Evolutionary conservation across 2,888 invertebrate genomes (phyloP), one percentile per base, ranked within the genome.

Genomic region (Monochamus alternatus): DNA sequence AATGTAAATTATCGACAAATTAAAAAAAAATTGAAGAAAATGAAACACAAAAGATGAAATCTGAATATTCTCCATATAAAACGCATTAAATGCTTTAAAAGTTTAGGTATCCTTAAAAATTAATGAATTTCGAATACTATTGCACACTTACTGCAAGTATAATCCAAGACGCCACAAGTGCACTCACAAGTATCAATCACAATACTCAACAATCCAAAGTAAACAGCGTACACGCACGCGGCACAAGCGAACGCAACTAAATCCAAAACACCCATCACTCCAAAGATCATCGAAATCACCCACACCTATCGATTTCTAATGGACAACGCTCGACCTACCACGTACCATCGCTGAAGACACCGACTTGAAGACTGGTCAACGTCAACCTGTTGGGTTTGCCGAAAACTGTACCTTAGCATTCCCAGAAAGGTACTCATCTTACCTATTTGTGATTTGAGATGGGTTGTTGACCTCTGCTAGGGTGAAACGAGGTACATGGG

Each of bases 391-490:
- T 63, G 73, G 66, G 66, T 65, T 72, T 71, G 52, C 44, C 71
- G 68, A 52, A 73, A 72, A 79, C 75, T 38, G 7, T 38, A 7
- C 7, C 7, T 38, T 38, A 38, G 38, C 5, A 71, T 71, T 68
- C 68, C 62, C 65, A 67, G 69, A 67, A 75, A 77, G 73, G 75
- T 77, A 67, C 62, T 52, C 22, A 64, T 65, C 69, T 64, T 77
- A 77, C 75, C 75, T 77, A 70, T 75, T 59, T 22, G n/a, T 47
- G 69, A 30, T 12, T 44, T 32, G 22, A 8, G 60, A n/a, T 69
- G 62, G 62, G 69, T 69, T 69, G 60, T 3, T 60, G 62, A 69
- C 44, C 60, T 47, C 52, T 60, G 62, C n/a, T 2, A 47, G 47
- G 47, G 47, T 47, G 47, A 55, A 55, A 55, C 14, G 55, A 47